phyloP scores from a whole-genome alignment of 2,113 vertebrate species.

The Xiphias gladius region DNA sequence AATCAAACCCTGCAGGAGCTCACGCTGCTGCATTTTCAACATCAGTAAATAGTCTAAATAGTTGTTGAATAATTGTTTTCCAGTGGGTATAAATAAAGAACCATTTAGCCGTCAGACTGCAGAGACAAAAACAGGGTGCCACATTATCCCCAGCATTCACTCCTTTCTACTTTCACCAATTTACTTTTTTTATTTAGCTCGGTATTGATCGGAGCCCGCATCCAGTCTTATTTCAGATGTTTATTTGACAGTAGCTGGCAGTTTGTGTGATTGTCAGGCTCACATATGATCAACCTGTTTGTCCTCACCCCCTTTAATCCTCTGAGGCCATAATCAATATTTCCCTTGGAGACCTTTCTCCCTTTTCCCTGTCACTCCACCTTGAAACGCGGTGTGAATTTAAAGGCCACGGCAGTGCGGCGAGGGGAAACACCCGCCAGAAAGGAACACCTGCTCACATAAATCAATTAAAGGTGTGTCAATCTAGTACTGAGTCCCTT shows the following conservation, averaged over 20 bases:
- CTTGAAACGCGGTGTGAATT: slow-evolving; percentile 81
- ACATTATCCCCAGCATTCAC: slow-evolving; percentile 28
- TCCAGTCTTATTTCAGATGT: slow-evolving; percentile 27
- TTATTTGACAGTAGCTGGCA: slow-evolving; percentile 42
- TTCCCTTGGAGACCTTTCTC: slow-evolving; percentile 61
- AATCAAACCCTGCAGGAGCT: slow-evolving; percentile 46
- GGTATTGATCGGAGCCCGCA: slow-evolving; percentile 4
- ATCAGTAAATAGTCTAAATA: slow-evolving; percentile 51
- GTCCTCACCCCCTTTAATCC: slow-evolving; percentile 67
- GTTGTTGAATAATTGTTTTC: slow-evolving; percentile 51
- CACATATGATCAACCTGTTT: slow-evolving; percentile 70
- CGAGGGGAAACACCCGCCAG: slow-evolving; percentile 56
- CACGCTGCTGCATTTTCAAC: slow-evolving; percentile 26
- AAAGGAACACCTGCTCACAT: slow-evolving; percentile 52
- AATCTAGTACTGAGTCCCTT: slow-evolving; percentile 38
- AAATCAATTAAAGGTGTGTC: slow-evolving; percentile 58
- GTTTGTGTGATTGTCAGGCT: slow-evolving; percentile 55
- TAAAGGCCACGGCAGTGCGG: slow-evolving; percentile 67
- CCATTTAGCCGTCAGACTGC: slow-evolving; percentile 55
- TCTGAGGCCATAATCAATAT: slow-evolving; percentile 76
- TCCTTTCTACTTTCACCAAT: slow-evolving; percentile 2
- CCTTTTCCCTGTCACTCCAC: slow-evolving; percentile 72
- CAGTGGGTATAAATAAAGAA: slow-evolving; percentile 52
- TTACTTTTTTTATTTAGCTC: slow-evolving; percentile 21
- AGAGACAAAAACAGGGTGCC: slow-evolving; percentile 47